Percentiles rank a stretch among this genome's conserved stretches.
Evolutionary conservation across 2,113 vertebrate species (phyloP).

Genomic region (Xenopus borealis): DNA sequence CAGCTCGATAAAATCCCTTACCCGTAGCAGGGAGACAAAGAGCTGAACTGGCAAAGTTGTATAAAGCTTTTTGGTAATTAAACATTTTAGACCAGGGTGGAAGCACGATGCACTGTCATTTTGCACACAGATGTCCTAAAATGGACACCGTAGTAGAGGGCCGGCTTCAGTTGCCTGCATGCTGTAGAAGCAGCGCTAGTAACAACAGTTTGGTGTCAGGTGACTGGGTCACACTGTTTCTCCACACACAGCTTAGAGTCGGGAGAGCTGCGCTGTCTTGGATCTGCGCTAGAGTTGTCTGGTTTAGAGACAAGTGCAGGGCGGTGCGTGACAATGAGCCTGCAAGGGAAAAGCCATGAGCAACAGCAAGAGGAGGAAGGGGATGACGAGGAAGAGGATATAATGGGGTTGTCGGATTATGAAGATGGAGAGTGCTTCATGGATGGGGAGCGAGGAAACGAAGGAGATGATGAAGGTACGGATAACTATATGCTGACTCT

Average conservation of each 20-base stretch:
- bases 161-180: no score
- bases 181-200: not conserved
- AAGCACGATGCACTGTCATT: no score
- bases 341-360: conserved; percentile 44
- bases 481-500: not conserved
- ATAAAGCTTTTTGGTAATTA: no score
- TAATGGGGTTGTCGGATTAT: conserved; percentile 64
- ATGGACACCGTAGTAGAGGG: no score
- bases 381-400: conserved; percentile 61
- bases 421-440: conserved; percentile 61
- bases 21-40: no score
- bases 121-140: no score
- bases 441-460: conserved; percentile 64
- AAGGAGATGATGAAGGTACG: conserved; percentile 64
- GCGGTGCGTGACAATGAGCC: conserved; percentile 56
- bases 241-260: conserved; percentile 53
- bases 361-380: conserved; percentile 58
- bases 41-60: no score
- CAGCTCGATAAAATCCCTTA: no score
- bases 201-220: conserved; percentile 58
- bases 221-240: conserved; percentile 70
- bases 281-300: not conserved
- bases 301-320: not conserved
- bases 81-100: no score
- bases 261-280: conserved; percentile 15